A percentile compares a stretch with the other conserved stretches of the same genome.
Conservation (phyloP, 2,113 vertebrate genomes). For the Hypanus sabinus region DNA sequence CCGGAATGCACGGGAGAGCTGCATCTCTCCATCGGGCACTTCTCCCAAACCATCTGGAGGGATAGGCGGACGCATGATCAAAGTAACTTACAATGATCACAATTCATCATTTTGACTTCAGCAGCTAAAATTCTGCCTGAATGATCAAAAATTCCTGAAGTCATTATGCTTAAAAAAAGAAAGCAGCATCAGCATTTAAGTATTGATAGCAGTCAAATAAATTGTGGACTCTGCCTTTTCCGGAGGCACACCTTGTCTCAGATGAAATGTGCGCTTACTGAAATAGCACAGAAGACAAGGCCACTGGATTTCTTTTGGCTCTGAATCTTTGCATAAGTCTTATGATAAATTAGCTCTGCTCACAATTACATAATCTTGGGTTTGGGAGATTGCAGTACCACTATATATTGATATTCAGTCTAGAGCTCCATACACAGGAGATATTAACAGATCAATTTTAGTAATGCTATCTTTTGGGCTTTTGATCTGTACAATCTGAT, state of each 20-base stretch:
- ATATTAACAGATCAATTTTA: not conserved
- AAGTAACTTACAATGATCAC: not conserved
- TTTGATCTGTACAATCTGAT: slow-evolving; percentile 6
- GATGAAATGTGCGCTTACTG: not conserved
- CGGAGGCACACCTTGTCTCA: not conserved
- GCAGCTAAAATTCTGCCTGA: slow-evolving; percentile 5
- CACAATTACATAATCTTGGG: not conserved
- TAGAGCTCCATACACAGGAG: not conserved
- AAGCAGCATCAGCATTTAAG: not conserved
- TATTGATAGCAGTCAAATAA: not conserved
- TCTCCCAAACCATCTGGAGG: not conserved
- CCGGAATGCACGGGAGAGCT: not conserved
- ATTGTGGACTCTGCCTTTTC: not conserved
- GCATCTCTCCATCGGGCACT: not conserved
- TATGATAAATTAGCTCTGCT: slow-evolving; percentile 11
- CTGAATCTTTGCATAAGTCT: not conserved
- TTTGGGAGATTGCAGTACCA: slow-evolving; percentile 1
- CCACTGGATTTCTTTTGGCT: not conserved
- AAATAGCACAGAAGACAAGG: not conserved
- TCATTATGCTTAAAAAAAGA: too few relatives aligned
- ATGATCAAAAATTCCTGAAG: not conserved
- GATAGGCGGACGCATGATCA: not conserved
- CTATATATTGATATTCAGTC: not conserved
- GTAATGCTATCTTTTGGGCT: not conserved
- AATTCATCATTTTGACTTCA: not conserved